A percentile compares a stretch with the other conserved stretches of the same genome.
Evolutionary conservation across 2,888 invertebrate genomes (phyloP).

Genomic region (Synergus laeviventris): DNA sequence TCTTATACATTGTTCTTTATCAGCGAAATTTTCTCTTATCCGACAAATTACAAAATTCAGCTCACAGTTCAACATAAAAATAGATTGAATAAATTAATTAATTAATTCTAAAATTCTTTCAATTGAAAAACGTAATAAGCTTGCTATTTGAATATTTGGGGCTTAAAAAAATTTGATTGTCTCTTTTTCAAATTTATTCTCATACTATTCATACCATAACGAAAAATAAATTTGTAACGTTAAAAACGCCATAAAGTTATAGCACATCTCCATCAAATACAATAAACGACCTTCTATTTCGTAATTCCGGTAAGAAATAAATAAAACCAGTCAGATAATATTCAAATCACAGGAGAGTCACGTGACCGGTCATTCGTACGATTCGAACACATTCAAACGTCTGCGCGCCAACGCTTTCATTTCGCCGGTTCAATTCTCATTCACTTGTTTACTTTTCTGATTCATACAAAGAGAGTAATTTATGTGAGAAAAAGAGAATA

Average conservation of each 20-base stretch:
- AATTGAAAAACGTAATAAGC: too few species aligned
- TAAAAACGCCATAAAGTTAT: too few species aligned
- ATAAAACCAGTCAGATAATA: background rate
- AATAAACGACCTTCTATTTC: too few species aligned
- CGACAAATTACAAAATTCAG: background rate
- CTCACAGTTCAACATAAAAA: too few species aligned
- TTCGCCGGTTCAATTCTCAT: background rate
- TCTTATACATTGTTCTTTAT: background rate
- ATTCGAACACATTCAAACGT: background rate
- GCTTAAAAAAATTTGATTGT: too few species aligned
- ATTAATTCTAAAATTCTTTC: too few species aligned
- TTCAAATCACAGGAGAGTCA: constrained; percentile 18
- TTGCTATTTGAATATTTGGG: too few species aligned
- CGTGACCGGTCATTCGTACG: constrained; percentile 13
- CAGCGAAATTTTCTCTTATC: background rate
- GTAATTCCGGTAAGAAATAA: background rate
- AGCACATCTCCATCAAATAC: too few species aligned
- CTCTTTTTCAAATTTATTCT: too few species aligned
- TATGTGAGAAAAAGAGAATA: background rate
- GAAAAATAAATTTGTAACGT: too few species aligned
- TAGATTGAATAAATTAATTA: too few species aligned
- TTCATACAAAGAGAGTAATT: background rate
- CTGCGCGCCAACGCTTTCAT: background rate
- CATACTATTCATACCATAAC: too few species aligned
- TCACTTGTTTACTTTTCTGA: background rate